Evolutionary conservation across 1,140 invertebrate genomes (phyloP).

Genomic region (Caenorhabditis brenneri): DNA sequence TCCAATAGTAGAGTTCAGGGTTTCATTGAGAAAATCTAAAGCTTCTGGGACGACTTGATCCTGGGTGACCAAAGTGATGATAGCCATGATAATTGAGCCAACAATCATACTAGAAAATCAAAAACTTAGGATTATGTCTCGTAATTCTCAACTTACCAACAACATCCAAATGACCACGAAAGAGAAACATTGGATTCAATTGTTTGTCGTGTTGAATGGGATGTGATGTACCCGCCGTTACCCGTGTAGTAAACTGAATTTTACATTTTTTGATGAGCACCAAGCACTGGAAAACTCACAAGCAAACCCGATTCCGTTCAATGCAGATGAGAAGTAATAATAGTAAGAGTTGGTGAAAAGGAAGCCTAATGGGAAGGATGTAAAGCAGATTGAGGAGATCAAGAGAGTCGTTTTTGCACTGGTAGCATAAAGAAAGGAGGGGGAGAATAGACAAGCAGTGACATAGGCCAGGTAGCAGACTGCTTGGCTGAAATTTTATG

Average conservation of each 20-base stretch:
- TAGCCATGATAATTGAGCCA: background rate
- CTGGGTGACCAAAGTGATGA: background rate
- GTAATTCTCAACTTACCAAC: no score
- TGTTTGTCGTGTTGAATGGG: constrained; percentile 28
- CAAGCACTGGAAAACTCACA: no score
- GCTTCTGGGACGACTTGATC: no score
- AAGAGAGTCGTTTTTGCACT: constrained; percentile 36
- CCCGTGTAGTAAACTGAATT: constrained; percentile 49
- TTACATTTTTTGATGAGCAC: no score
- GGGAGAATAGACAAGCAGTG: constrained; percentile 36
- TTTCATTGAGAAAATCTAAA: background rate
- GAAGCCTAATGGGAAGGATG: constrained; percentile 20
- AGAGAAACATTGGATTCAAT: constrained; percentile 41
- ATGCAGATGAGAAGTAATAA: constrained; percentile 42
- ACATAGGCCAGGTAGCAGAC: constrained; percentile 41
- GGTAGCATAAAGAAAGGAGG: constrained; percentile 15
- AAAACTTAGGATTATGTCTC: no score
- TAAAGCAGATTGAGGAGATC: background rate
- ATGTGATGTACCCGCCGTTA: constrained; percentile 41
- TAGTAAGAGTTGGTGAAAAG: constrained; percentile 40
- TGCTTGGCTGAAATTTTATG: constrained; percentile 39
- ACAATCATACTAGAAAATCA: no score
- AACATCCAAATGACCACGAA: constrained; percentile 31
- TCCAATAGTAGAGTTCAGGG: background rate
- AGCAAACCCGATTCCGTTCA: constrained; percentile 46